These are phyloP conservation scores for Agrypnia vestita DNA, from an alignment of 1,140 invertebrate species.

Conservation along the genomic window DNA sequence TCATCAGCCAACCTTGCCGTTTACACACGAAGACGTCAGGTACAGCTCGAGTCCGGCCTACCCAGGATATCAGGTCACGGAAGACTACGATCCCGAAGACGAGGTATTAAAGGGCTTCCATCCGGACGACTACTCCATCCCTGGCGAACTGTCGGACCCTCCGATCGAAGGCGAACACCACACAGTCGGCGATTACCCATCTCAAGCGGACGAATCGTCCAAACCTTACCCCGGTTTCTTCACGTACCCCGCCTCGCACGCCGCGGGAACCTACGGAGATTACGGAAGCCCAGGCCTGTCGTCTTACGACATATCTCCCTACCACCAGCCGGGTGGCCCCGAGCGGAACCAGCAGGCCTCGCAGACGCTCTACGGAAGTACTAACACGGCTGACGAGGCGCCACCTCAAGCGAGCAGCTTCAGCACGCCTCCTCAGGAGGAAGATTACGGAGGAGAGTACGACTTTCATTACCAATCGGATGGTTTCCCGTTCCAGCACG, in stretches of 20 bases:
- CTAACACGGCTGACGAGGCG: background rate
- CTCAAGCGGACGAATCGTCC: background rate
- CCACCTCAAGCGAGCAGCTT: background rate
- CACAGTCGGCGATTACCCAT: background rate
- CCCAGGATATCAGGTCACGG: slow-evolving; percentile 66
- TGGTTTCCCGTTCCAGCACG: slow-evolving; percentile 18
- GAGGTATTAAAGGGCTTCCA: slow-evolving; percentile 51
- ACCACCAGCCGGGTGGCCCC: background rate
- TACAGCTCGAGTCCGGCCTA: slow-evolving; percentile 33
- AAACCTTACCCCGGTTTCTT: slow-evolving; percentile 27
- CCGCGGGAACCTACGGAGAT: slow-evolving; percentile 21
- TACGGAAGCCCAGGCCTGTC: slow-evolving; percentile 29
- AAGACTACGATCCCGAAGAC: slow-evolving; percentile 65
- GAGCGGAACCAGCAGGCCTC: background rate
- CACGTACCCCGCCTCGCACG: slow-evolving; percentile 53
- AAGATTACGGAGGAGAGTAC: slow-evolving; percentile 2
- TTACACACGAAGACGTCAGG: slow-evolving; percentile 25
- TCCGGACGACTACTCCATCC: slow-evolving; percentile 39
- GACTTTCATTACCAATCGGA: background rate
- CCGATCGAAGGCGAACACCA: background rate
- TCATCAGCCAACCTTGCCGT: slow-evolving; percentile 33
- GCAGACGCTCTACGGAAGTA: background rate
- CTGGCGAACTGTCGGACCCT: slow-evolving; percentile 40
- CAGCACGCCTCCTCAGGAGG: background rate
- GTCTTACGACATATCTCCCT: slow-evolving; percentile 56